Evolutionary conservation across 2,888 invertebrate species (phyloP), one percentile per base, ranked within the genome.

Genomic region (Drosophila cognata): DNA sequence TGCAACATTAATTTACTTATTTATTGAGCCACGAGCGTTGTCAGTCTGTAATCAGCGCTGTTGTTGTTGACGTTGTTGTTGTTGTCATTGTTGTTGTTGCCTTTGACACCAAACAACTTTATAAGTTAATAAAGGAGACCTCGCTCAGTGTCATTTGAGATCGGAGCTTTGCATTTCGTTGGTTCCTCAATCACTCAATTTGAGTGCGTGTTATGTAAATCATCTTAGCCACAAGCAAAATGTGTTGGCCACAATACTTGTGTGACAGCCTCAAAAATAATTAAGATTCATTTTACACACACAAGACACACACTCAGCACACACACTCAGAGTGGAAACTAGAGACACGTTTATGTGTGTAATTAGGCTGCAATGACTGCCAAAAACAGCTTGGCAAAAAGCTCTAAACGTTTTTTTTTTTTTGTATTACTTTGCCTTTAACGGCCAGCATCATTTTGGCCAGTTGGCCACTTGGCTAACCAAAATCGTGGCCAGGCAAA

Each of bases 301-400:
- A 21, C 59, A 52, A 61, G 35, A 51, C 41, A 64, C 29, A 52
- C 50, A 51, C 28, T 18, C 33, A 58, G 13, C 33, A 10, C 33
- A 62, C 28, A 53, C 55, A 51, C 28, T 11, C 29, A 51, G 16
- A 52, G 25, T 36, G 25, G 55, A 38, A 56, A 56, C 38, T 41
- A 29, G 56, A 41, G 21, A 46, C 50, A 38, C 21, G 46, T 18
- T 55, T 43, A 52, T 50, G 60, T 61, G 56, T 81, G 72, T 85
- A 88, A 89, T 89, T 88, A 85, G 82, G 79, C 75, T 85, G 74
- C 82, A 81, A 77, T 85, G 77, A 81, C 71, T 79, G 74, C 88
- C 90, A 73, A 79, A 85, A 84, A 88, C 76, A 82, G 33, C 65
- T 72, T 66, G 71, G 68, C 67, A 64, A 80, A 71, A 70, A 65